Evolutionary conservation across 2,113 vertebrate genomes (phyloP), one percentile per base, ranked within the genome.

Genomic region (Enhydra lutris): DNA sequence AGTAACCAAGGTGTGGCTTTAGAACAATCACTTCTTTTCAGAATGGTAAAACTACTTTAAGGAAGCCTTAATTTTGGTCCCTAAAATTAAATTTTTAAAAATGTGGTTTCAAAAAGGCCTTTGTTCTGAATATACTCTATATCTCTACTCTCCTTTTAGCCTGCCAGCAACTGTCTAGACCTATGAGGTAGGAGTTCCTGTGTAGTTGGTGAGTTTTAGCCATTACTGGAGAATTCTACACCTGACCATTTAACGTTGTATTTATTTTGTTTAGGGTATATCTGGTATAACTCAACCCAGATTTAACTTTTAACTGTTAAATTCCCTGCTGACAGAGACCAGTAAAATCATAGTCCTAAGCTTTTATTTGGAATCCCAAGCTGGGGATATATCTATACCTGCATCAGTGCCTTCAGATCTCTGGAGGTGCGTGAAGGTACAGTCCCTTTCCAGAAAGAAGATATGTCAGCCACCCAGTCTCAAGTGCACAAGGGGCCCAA

Each of bases 1-100:
- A 97, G 69, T 94, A 90, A 87, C 87, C 61, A 92, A 96, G 87
- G 95, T 96, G 92, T 95, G 97, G 94, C 79, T 96, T 80, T 80
- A 92, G 94, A 98, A 97, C 95, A 97, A 90, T 91, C 63, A 20
- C 83, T 95, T 86, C 97, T 96, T 97, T 96, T 96, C 67, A 92
- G 87, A 94, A 93, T 85, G 96, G 31, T 90, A 96, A 95, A 96
- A 97, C 69, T 52, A 57, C 69, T 92, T 55, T n/a, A 76, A 96
- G 73, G 47, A 97, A 93, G 87, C 87, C 52, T 96, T 96, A 93
- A 95, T 96, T 96, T 96, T 89, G 67, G 73, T 92, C 61, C 88
- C 73, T 76, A 93, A 87, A 89, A 96, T 96, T 95, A 76, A 94
- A 80, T 59, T 50, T 4, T 0, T 10, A 26, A 42, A 52, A 47